These are phyloP conservation scores for Athene noctua DNA, from an alignment of 2,113 vertebrate genomes.

Conservation along the genomic window DNA sequence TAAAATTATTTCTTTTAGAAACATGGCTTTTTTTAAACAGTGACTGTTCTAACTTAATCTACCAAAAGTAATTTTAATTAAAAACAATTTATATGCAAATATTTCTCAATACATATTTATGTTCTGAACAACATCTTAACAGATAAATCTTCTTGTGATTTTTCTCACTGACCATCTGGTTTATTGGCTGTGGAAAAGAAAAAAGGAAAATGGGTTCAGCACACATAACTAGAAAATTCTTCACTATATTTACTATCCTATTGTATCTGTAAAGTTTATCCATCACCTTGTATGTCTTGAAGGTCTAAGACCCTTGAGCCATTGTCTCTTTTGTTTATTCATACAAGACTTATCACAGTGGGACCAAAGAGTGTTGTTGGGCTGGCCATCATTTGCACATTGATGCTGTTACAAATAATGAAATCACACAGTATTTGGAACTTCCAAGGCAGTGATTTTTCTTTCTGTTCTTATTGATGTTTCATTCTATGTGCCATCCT, in stretches of 20 bases:
- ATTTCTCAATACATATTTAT: not conserved
- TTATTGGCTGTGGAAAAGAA: not conserved
- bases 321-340: not conserved
- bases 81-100: not conserved
- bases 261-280: not conserved
- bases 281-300: not conserved
- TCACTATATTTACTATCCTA: not conserved
- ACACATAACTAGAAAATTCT: not conserved
- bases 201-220: not conserved
- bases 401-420: not conserved
- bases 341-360: too few relatives aligned
- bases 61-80: not conserved
- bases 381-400: not conserved
- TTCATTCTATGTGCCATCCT: not conserved
- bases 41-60: not conserved
- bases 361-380: not conserved
- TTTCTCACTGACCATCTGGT: not conserved
- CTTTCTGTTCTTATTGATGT: not conserved
- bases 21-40: not conserved
- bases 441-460: not conserved
- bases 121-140: not conserved
- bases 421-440: not conserved
- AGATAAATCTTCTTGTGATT: not conserved
- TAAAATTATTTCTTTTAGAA: not conserved
- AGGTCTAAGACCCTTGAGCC: not conserved